These are phyloP conservation scores for Eptatretus burgeri DNA, from an alignment of 2,113 vertebrate species.

Conservation along the genomic window DNA sequence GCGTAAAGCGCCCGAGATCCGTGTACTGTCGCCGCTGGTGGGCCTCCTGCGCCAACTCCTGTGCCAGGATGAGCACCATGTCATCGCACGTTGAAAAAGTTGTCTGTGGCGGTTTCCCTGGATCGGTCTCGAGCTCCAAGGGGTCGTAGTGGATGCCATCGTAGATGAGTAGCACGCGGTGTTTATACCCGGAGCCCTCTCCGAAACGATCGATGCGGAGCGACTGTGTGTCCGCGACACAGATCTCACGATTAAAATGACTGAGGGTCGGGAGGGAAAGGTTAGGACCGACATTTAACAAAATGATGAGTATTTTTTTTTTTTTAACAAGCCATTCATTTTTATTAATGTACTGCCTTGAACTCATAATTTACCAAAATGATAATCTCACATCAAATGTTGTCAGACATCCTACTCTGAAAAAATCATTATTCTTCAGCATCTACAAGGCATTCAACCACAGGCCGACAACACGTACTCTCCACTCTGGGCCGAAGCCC, in stretches of 20 bases:
- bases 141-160: constrained; percentile 93
- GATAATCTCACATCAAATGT: no score
- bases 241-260: constrained; percentile 92
- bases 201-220: constrained; percentile 78
- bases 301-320: no score
- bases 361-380: no score
- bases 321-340: no score
- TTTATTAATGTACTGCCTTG: no score
- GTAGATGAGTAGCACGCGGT: constrained; percentile 68
- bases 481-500: no score
- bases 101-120: constrained; percentile 47
- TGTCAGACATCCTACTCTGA: no score
- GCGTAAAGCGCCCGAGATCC: constrained; percentile 51
- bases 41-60: constrained; percentile 76
- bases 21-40: constrained; percentile 67
- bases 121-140: constrained; percentile 27
- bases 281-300: no score
- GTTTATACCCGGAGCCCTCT: constrained; percentile 56
- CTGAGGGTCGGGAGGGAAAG: not conserved
- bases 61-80: constrained; percentile 48
- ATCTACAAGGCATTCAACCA: no score
- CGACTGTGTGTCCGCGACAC: constrained; percentile 84
- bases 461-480: no score
- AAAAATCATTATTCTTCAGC: no score
- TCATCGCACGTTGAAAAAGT: constrained; percentile 58